Conservation (phyloP, 2,888 invertebrate genomes). For the Crossocerus cetratus region DNA sequence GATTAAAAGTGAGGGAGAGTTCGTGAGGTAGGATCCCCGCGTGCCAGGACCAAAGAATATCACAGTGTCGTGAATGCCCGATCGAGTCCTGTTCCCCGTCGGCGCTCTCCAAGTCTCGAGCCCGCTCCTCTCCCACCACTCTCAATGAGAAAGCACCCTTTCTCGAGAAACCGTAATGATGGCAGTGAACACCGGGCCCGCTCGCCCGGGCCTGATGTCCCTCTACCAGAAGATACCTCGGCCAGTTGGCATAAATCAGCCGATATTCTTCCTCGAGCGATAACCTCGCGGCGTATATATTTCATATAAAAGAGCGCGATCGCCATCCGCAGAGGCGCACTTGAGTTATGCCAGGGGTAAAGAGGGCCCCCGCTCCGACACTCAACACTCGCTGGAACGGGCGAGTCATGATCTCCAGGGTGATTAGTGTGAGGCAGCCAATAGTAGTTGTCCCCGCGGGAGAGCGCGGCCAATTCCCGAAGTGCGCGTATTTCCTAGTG, state of each 20-base stretch:
- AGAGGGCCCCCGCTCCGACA: not conserved
- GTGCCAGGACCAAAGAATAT: slow-evolving; percentile 5
- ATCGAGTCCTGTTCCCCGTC: slow-evolving; percentile 25
- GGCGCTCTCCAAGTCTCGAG: slow-evolving; percentile 8
- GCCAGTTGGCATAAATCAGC: slow-evolving; percentile 45
- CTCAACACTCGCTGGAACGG: not conserved
- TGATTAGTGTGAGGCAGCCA: not conserved
- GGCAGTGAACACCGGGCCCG: slow-evolving; percentile 42
- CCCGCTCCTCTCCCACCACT: not conserved
- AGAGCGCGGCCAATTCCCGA: not conserved
- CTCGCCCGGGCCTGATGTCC: slow-evolving; percentile 31
- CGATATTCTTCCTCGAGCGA: slow-evolving; percentile 18
- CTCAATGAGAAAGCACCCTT: slow-evolving; percentile 45
- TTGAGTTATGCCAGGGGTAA: too few species aligned
- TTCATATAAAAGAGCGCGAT: too few species aligned
- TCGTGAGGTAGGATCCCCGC: slow-evolving; percentile 7
- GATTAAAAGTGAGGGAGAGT: slow-evolving; percentile 11
- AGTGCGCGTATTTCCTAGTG: slow-evolving; percentile 1
- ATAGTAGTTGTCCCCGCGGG: not conserved
- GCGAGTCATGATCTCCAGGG: not conserved
- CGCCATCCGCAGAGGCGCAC: too few species aligned
- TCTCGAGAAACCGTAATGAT: slow-evolving; percentile 47
- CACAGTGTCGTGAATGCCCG: slow-evolving; percentile 8
- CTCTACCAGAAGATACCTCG: slow-evolving; percentile 41
- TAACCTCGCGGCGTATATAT: too few species aligned